Conservation (phyloP, 2,888 invertebrate species). For the Drosophila villosipedis region DNA sequence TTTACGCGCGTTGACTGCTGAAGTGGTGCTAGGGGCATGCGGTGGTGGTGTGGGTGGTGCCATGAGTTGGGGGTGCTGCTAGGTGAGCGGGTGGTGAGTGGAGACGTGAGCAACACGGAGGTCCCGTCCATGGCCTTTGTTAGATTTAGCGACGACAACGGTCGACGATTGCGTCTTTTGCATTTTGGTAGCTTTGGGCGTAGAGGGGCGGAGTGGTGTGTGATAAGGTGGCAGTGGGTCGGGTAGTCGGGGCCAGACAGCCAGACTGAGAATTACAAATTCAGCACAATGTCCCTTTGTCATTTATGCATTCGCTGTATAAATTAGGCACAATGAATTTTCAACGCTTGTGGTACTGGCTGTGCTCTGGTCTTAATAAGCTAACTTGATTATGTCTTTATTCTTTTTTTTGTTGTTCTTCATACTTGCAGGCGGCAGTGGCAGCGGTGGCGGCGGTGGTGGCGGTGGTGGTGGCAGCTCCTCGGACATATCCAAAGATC, state of each 20-base stretch:
- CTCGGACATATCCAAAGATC: slow-evolving; percentile 88
- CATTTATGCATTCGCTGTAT: slow-evolving; percentile 82
- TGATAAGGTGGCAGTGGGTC: not conserved
- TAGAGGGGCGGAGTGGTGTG: slow-evolving; percentile 3
- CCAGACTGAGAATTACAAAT: slow-evolving; percentile 75
- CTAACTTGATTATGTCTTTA: slow-evolving; percentile 13
- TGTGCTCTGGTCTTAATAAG: slow-evolving; percentile 41
- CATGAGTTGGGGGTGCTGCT: not conserved
- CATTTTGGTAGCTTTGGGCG: slow-evolving; percentile 45
- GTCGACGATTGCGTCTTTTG: slow-evolving; percentile 64
- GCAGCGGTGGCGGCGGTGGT: slow-evolving; percentile 66
- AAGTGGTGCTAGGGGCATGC: slow-evolving; percentile 41
- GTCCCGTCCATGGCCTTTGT: slow-evolving; percentile 62
- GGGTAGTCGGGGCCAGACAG: slow-evolving; percentile 28
- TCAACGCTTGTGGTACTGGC: slow-evolving; percentile 38
- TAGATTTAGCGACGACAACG: slow-evolving; percentile 58
- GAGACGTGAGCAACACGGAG: slow-evolving; percentile 19
- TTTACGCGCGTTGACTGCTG: slow-evolving; percentile 76
- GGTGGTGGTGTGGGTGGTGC: not conserved
- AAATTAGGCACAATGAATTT: slow-evolving; percentile 81
- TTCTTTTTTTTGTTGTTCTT: not conserved
- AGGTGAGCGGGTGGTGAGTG: not conserved
- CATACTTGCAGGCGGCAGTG: slow-evolving; percentile 70
- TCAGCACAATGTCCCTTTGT: slow-evolving; percentile 82
- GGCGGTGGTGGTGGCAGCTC: slow-evolving; percentile 75